These are phyloP conservation scores for Colistium nudipinnis DNA, from an alignment of 2,113 vertebrate genomes.

Conservation along the genomic window DNA sequence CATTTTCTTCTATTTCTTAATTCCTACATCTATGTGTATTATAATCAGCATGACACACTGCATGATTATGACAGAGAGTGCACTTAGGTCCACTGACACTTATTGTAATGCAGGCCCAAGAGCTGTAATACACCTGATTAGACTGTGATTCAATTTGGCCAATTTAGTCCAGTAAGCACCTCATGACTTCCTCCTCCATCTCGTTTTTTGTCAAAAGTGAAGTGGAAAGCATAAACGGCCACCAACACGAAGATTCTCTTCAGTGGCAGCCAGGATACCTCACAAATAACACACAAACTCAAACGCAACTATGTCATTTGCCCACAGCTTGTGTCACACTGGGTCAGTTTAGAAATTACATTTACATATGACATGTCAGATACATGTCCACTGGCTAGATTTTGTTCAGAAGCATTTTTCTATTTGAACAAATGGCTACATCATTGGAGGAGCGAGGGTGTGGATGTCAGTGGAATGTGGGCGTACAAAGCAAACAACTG, in stretches of 20 bases:
- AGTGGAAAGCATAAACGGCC: slow-evolving; percentile 16
- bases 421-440: background rate
- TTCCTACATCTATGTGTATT: background rate
- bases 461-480: background rate
- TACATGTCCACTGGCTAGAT: background rate
- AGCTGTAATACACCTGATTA: background rate
- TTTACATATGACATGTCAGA: too few species aligned
- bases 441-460: background rate
- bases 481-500: too few species aligned
- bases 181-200: background rate
- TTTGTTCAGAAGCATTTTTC: background rate
- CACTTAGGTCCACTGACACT: background rate
- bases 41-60: background rate
- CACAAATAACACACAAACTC: background rate
- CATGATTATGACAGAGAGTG: background rate
- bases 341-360: too few species aligned
- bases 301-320: background rate
- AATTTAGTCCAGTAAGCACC: slow-evolving; percentile 13
- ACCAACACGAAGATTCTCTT: slow-evolving; percentile 15
- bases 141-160: background rate
- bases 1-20: background rate
- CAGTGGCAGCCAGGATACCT: background rate
- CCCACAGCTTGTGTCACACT: background rate
- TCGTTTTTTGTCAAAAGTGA: slow-evolving; percentile 6
- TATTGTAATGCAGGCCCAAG: background rate